These are phyloP conservation scores for Rhinogobius similis DNA, from an alignment of 2,113 vertebrate genomes.

Conservation along the genomic window DNA sequence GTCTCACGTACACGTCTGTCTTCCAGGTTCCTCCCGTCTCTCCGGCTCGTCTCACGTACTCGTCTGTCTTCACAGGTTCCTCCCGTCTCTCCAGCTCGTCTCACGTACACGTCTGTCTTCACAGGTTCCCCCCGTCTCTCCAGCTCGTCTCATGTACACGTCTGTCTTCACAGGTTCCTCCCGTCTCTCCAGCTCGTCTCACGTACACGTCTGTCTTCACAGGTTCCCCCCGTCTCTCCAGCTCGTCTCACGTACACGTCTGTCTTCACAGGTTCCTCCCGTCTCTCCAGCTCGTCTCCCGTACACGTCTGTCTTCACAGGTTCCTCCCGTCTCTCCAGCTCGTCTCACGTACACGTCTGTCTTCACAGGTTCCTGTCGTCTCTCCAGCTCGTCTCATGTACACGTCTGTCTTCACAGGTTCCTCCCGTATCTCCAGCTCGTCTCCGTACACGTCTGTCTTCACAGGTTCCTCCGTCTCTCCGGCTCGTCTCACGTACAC, in stretches of 20 bases:
- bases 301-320: background rate
- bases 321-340: background rate
- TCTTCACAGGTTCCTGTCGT: constrained; percentile 84
- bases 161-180: background rate
- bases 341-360: background rate
- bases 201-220: constrained; percentile 3
- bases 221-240: constrained; percentile 91
- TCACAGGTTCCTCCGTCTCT: background rate
- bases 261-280: too few relatives aligned
- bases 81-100: constrained; percentile 88
- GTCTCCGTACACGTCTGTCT: background rate
- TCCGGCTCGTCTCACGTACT: background rate
- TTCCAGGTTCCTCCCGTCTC: background rate
- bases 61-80: constrained; percentile 78
- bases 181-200: background rate
- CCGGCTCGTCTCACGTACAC: background rate
- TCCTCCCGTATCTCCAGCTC: too few relatives aligned
- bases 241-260: too few relatives aligned
- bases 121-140: too few relatives aligned
- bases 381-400: constrained; percentile 89
- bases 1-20: background rate
- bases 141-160: too few relatives aligned
- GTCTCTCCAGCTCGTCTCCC: too few relatives aligned
- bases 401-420: too few relatives aligned
- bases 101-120: too few relatives aligned